Evolutionary conservation across 2,797 vertebrate genomes (phyloP).

Genomic region (Odontamblyopus rebecca): DNA sequence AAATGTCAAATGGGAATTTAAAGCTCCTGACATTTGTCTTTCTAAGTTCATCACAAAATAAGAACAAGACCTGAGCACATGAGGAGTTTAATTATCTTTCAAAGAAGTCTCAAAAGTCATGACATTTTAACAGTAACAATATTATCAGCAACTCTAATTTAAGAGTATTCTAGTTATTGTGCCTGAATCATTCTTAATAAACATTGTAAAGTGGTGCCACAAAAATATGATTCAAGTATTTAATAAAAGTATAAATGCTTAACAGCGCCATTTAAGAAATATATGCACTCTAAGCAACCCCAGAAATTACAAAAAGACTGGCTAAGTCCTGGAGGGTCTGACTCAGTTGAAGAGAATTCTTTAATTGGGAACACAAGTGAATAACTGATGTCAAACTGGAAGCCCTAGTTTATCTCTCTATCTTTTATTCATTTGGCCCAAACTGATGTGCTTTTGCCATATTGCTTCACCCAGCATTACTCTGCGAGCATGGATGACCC

Average conservation of each 20-base stretch:
- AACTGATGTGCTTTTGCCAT: constrained; percentile 28
- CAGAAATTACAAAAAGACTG: constrained; percentile 2
- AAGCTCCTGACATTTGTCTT: constrained; percentile 2
- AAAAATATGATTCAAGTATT: not conserved
- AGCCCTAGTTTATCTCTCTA: constrained; percentile 27
- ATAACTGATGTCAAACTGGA: constrained; percentile 27
- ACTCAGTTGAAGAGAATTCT: constrained; percentile 23
- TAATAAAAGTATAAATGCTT: too few species aligned
- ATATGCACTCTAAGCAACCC: not conserved
- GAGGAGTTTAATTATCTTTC: not conserved
- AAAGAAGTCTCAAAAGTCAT: not conserved
- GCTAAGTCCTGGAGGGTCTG: not conserved
- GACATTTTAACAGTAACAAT: not conserved
- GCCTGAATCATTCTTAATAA: too few species aligned
- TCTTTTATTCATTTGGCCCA: constrained; percentile 33
- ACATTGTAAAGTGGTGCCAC: too few species aligned
- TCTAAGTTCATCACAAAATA: not conserved
- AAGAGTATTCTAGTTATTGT: too few species aligned
- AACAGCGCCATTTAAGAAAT: not conserved
- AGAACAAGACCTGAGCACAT: not conserved
- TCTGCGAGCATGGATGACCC: constrained; percentile 13
- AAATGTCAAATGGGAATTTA: constrained; percentile 6
- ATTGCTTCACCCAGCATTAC: constrained; percentile 12
- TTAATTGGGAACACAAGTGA: constrained; percentile 21
- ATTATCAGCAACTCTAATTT: not conserved